Percentiles rank a stretch among this genome's conserved stretches.
Evolutionary conservation across 2,888 invertebrate species (phyloP).

Genomic region (Pollenia angustigena): DNA sequence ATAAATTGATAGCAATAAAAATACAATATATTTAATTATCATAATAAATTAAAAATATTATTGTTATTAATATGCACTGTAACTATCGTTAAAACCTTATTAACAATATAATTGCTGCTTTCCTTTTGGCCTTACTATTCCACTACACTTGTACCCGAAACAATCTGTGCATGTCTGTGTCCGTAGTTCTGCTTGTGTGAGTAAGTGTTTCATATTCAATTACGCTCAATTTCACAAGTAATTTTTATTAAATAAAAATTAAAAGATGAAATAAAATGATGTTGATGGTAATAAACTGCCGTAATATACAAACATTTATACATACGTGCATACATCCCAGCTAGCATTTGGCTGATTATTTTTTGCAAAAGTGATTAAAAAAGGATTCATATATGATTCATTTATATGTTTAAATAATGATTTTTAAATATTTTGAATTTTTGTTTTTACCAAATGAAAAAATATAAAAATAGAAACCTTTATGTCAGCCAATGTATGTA

Average conservation of each 20-base stretch:
- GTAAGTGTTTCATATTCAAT: conserved; percentile 57
- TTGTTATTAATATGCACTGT: conserved; percentile 35
- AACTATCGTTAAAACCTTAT: conserved; percentile 51
- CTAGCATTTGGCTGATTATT: too few species aligned
- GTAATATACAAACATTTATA: conserved; percentile 16
- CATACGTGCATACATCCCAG: too few species aligned
- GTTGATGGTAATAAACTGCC: conserved; percentile 39
- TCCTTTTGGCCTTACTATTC: background rate
- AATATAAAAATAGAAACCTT: too few species aligned
- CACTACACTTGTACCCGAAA: background rate
- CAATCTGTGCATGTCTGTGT: background rate
- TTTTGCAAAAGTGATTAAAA: too few species aligned
- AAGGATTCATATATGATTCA: too few species aligned
- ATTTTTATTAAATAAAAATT: conserved; percentile 54
- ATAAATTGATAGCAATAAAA: conserved; percentile 43
- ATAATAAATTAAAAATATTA: conserved; percentile 40
- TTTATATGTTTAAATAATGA: too few species aligned
- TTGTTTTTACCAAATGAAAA: too few species aligned
- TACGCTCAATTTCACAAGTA: conserved; percentile 57
- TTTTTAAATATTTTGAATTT: too few species aligned
- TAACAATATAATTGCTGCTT: conserved; percentile 49
- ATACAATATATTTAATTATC: conserved; percentile 48
- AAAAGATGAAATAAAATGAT: conserved; percentile 39
- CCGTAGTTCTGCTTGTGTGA: background rate
- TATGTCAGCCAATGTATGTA: too few species aligned